Conservation (phyloP, 2,888 invertebrate species). For the Caenorhabditis macrosperma region DNA sequence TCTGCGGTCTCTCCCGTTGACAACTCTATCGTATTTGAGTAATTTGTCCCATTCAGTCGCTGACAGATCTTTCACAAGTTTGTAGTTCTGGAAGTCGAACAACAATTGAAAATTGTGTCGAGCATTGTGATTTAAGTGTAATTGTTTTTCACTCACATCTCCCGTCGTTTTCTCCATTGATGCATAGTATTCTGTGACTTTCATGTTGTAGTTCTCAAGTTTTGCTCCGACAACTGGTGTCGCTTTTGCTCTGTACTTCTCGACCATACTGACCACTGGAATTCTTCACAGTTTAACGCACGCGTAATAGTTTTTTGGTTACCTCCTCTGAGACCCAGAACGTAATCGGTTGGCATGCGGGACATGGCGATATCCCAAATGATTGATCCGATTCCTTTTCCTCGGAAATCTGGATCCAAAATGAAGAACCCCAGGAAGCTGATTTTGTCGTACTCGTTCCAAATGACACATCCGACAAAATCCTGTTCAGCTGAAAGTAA, state of each 20-base stretch:
- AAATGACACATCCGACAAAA: constrained; percentile 60
- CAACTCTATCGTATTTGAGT: constrained; percentile 44
- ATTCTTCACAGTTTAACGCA: background rate
- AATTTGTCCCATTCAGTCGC: constrained; percentile 38
- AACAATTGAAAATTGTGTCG: no score
- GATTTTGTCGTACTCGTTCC: constrained; percentile 66
- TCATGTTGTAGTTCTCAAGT: constrained; percentile 46
- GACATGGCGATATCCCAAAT: constrained; percentile 61
- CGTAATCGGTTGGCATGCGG: constrained; percentile 53
- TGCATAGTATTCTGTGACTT: constrained; percentile 23
- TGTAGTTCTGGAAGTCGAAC: constrained; percentile 24
- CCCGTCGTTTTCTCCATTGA: constrained; percentile 29
- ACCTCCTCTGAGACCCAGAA: constrained; percentile 62
- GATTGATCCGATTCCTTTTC: constrained; percentile 63
- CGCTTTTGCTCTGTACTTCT: constrained; percentile 49
- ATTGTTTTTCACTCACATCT: no score
- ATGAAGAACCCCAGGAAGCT: constrained; percentile 65
- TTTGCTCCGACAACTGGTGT: constrained; percentile 56
- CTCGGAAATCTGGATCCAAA: constrained; percentile 51
- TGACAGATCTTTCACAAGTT: constrained; percentile 42
- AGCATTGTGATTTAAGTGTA: no score
- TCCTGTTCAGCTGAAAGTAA: constrained; percentile 28
- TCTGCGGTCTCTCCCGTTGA: constrained; percentile 32
- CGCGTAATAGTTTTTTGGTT: no score
- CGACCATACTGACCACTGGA: constrained; percentile 57